Evolutionary conservation across 2,113 vertebrate species (phyloP).

Genomic region (Eretmodus cyanostictus): DNA sequence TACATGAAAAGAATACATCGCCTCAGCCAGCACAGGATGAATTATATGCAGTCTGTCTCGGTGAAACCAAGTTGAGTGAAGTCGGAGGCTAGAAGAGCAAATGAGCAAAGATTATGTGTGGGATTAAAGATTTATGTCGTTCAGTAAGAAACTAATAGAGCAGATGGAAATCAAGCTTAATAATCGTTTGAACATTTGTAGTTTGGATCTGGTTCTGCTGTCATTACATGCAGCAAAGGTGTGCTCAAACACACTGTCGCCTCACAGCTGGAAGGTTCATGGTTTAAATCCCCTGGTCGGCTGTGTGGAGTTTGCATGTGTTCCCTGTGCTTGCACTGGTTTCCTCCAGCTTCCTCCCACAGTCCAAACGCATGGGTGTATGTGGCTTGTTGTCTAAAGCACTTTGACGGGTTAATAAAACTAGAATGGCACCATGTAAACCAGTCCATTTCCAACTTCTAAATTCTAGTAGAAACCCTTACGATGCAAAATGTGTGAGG

Average conservation of each 20-base stretch:
- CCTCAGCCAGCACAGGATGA: slow-evolving; percentile 45
- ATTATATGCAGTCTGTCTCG: slow-evolving; percentile 12
- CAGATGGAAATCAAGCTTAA: not conserved
- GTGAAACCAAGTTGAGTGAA: not conserved
- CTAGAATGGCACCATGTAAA: not conserved
- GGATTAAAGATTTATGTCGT: not conserved
- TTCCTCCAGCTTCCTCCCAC: not conserved
- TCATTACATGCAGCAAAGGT: not conserved
- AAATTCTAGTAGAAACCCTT: not conserved
- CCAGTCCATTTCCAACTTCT: not conserved
- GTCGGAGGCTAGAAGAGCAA: not conserved
- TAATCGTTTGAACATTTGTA: not conserved
- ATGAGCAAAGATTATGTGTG: not conserved
- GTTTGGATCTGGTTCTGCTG: not conserved
- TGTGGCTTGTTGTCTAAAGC: not conserved
- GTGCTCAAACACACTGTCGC: not conserved
- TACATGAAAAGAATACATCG: slow-evolving; percentile 65
- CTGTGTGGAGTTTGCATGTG: not conserved
- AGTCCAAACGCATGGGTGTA: not conserved
- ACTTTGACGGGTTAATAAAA: not conserved
- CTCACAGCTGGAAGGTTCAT: not conserved
- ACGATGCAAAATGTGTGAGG: not conserved
- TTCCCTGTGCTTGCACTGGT: not conserved
- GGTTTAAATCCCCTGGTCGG: not conserved
- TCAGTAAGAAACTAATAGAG: not conserved